Conservation (phyloP, 2,888 invertebrate species). For the Ophonus ardosiacus region DNA sequence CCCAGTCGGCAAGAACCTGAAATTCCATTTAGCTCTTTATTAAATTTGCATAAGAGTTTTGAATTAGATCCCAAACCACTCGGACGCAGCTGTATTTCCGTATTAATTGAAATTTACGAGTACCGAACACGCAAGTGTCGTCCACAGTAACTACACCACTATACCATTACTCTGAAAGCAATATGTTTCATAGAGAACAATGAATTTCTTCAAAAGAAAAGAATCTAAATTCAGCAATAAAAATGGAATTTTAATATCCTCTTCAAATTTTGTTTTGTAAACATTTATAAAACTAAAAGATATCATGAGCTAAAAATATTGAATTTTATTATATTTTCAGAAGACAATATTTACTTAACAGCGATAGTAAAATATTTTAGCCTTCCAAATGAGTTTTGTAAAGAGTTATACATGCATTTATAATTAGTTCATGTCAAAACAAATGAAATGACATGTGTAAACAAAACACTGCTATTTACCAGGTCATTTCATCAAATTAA, state of each 20-base stretch:
- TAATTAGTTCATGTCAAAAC: conserved; percentile 43
- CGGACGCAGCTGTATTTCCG: background rate
- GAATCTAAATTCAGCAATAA: background rate
- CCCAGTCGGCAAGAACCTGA: background rate
- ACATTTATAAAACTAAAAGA: conserved; percentile 10
- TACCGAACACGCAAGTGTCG: background rate
- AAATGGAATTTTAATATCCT: background rate
- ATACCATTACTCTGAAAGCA: background rate
- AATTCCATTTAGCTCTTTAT: background rate
- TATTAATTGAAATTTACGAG: background rate
- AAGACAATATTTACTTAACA: conserved; percentile 24
- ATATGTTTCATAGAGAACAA: too few relatives aligned
- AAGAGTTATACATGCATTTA: conserved; percentile 36
- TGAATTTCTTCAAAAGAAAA: background rate
- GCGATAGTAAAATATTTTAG: conserved; percentile 36
- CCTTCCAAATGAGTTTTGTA: conserved; percentile 27
- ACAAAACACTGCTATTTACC: conserved; percentile 37
- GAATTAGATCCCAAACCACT: background rate
- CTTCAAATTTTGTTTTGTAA: conserved; percentile 19
- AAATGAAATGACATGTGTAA: conserved; percentile 44
- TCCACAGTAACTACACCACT: background rate
- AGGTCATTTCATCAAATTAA: conserved; percentile 33
- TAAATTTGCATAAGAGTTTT: background rate
- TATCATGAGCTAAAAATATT: conserved; percentile 27
- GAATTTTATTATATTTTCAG: conserved; percentile 21